Evolutionary conservation across 1,140 invertebrate genomes (phyloP), one percentile per base, ranked within the genome.

Genomic region (Aphaenogaster floridana): DNA sequence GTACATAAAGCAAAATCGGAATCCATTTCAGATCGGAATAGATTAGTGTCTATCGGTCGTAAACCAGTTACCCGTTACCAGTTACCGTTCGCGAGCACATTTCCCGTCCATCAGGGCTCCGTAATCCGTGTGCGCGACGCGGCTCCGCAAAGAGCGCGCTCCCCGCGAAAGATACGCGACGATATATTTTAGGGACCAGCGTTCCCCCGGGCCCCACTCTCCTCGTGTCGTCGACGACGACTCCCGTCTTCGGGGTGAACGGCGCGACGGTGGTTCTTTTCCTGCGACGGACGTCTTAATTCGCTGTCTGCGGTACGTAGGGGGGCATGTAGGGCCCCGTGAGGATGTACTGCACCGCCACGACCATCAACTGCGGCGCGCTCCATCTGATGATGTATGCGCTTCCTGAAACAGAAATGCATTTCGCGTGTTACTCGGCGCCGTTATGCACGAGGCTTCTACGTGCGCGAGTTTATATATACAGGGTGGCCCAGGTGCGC

Each of bases 311-410:
- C 54, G 93, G 93, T 86, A 95, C 92, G 71, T 95, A 95, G 71
- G 95, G 94, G 66, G 94, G 94, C 92, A 95, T 94, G 83, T 95
- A 95, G 45, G 95, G 95, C 84, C 95, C 95, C 78, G 95, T 95
- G 69, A 95, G 93, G 71, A 95, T 95, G 86, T 95, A 95, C 87
- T 95, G 95, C 64, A 95, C 93, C 71, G 95, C 95, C 50, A 95
- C 95, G 66, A 95, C 93, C 93, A 95, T 95, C 89, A 95, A 86
- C 88, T 95, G 95, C 36, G 95, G 95, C 80, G 95, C 95, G 91
- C 94, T 95, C 95, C 95, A 95, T 90, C 94, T 95, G 90, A 95
- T 94, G 88, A 95, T 95, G 90, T 95, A 95, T 83, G 94, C 93
- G 90, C 95, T 95, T 89, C 95, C 95, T 95, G 93, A 74, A 95